These are phyloP conservation scores for Conomelus anceps DNA, from an alignment of 2,888 invertebrate genomes.

Conservation along the genomic window DNA sequence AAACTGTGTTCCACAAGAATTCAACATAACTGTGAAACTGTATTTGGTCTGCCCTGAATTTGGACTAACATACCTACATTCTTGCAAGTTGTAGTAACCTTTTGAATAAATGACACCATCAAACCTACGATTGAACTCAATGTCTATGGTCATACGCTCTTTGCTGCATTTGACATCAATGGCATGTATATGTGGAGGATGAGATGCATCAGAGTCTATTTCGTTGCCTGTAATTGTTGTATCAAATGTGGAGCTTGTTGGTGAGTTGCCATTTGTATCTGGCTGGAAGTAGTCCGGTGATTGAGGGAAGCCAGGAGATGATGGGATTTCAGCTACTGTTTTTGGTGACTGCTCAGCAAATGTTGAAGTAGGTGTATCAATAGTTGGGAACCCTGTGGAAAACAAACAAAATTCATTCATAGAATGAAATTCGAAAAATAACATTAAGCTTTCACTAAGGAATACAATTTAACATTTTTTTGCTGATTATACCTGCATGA, in stretches of 20 bases:
- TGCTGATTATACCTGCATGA: too few species aligned
- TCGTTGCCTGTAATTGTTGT: background rate
- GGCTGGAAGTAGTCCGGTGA: background rate
- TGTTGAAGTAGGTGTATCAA: slow-evolving; percentile 18
- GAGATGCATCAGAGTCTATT: slow-evolving; percentile 37
- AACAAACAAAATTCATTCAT: background rate
- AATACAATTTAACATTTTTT: too few species aligned
- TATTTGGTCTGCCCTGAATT: slow-evolving; percentile 62
- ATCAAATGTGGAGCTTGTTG: background rate
- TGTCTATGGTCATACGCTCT: slow-evolving; percentile 73
- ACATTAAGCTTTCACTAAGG: too few species aligned
- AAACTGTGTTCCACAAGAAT: slow-evolving; percentile 72
- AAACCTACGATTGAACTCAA: slow-evolving; percentile 69
- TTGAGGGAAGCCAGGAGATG: background rate
- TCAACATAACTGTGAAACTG: slow-evolving; percentile 65
- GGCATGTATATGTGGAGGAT: slow-evolving; percentile 68
- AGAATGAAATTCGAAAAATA: background rate
- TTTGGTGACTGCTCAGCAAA: background rate
- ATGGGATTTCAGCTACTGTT: background rate
- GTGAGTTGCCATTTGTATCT: too few species aligned
- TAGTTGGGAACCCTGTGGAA: slow-evolving; percentile 17
- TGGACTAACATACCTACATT: slow-evolving; percentile 66
- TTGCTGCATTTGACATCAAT: slow-evolving; percentile 72
- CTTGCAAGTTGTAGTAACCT: slow-evolving; percentile 59
- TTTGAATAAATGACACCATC: slow-evolving; percentile 76